Evolutionary conservation across 2,888 invertebrate species (phyloP), one percentile per base, ranked within the genome.

Genomic region (Lycophotia porphyrea): DNA sequence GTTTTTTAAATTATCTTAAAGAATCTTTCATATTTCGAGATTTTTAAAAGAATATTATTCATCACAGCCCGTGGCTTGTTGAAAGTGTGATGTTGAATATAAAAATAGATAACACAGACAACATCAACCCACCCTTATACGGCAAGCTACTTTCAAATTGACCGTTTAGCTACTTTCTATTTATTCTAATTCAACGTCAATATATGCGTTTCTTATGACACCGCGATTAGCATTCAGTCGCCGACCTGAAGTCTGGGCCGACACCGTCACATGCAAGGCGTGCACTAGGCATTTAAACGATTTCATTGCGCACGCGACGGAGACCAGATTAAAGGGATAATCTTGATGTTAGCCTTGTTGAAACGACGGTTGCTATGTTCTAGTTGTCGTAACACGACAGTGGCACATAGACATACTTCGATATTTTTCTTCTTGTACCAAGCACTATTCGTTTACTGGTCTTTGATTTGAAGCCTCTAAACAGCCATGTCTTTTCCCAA

Each of bases 211-310:
- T 87, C 82, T 87, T 86, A 88, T 88, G 86, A 88, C 84, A 87
- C 71, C 64, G 52, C 84, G 84, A 91, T 93, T 90, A 92, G 88
- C 87, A 91, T 93, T 90, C 91, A 80, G 81, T 78, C 42, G 88
- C 85, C 89, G 90, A 88, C 88, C 80, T 79, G 84, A 70, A 84
- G 91, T 92, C 92, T 91, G 85, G 80, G 79, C 68, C 85, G 86
- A 89, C 89, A 90, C 75, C 86, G 86, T 89, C 89, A 89, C 74
- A 87, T 88, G 87, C 85, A 86, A 84, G 80, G 84, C 84, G 81
- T 88, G 88, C 87, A 88, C 82, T 89, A 87, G 90, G 91, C 92
- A 91, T 88, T 92, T 92, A 84, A 89, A 90, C 88, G 93, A 91
- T 94, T 94, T 93, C 92, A 90, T 90, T 91, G 87, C 83, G 80